phyloP scores from a whole-genome alignment of 2,888 invertebrate species.

The Auanema freiburgensis region DNA sequence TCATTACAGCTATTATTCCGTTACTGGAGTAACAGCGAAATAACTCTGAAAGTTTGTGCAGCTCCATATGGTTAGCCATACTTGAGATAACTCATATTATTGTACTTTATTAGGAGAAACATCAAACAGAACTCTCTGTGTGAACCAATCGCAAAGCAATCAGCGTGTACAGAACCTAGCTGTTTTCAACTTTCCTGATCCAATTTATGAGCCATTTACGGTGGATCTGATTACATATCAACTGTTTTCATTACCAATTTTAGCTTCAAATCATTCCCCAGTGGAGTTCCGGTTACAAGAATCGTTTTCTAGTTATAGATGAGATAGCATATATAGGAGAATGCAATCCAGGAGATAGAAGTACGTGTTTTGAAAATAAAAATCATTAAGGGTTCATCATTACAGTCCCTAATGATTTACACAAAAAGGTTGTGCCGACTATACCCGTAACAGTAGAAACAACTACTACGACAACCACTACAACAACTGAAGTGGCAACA shows the following conservation, averaged over 20 bases:
- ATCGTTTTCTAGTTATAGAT: slow-evolving; percentile 56
- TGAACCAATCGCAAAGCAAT: slow-evolving; percentile 27
- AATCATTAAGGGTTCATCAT: not conserved
- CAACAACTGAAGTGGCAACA: slow-evolving; percentile 1
- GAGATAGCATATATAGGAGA: slow-evolving; percentile 63
- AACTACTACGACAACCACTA: slow-evolving; percentile 3
- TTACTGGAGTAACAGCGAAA: slow-evolving; percentile 60
- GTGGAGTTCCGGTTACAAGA: slow-evolving; percentile 48
- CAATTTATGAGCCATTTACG: slow-evolving; percentile 55
- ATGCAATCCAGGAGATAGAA: slow-evolving; percentile 28
- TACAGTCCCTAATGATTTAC: not conserved
- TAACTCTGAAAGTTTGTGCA: slow-evolving; percentile 59
- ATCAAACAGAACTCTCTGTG: slow-evolving; percentile 38
- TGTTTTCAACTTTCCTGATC: slow-evolving; percentile 50
- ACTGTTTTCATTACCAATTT: too few species aligned
- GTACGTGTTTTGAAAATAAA: not conserved
- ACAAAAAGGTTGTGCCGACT: slow-evolving; percentile 6
- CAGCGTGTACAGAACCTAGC: slow-evolving; percentile 44
- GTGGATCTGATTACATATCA: too few species aligned
- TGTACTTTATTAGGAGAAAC: slow-evolving; percentile 18
- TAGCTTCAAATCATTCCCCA: slow-evolving; percentile 91
- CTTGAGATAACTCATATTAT: not conserved
- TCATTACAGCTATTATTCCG: slow-evolving; percentile 56
- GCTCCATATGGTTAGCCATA: not conserved
- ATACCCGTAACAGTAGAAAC: slow-evolving; percentile 13